Evolutionary conservation across 53 echinoderm and acorn worm species (phyloP), one percentile per base, ranked within the genome.

Genomic region (Luidia sarsii): DNA sequence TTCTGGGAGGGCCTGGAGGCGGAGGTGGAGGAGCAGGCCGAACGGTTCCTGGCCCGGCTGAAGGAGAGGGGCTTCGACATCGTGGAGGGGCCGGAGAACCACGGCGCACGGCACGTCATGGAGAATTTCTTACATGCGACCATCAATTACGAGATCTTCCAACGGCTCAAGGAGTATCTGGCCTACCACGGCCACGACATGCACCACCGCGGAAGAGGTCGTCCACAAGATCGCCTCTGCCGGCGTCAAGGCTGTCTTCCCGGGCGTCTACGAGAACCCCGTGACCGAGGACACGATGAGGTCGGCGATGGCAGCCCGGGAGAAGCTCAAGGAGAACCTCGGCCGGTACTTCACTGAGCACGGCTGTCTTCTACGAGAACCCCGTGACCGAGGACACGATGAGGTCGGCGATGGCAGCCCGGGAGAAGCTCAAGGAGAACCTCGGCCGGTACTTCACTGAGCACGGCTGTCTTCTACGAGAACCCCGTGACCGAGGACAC

Each of bases 1-100:
- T 75, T 75, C 61, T 75, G 75, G 75, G 75, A 75, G 38, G 45
- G 20, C 11, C 48, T 75, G 39, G 75, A 75, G 14, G 1, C 61
- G 8, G 48, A 43, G 22, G 31, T 75, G n/a, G 7, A 60, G 23
- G 62, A 75, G 20, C 13, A 75, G 3, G 75, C 75, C 2, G 75
- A 59, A n/a, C 41, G n/a, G 23, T 75, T 75, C 60, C 39, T 75
- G 45, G 30, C 11, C 7, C 18, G 1, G 0, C 61, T 75, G 13
- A 75, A 59, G 21, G 5, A 48, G 46, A 61, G 46, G 46, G 75
- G 75, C 1, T 77, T 77, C 18, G 18, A 0, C n/a, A 48, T 77
- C 30, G 60, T 77, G 9, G 61, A 77, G 11, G 33, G 5, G 4
- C 41, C 41, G 9, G 77, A 77, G 60, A 41, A 60, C 61, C 61